Base-by-base conservation (phyloP, 2,797 vertebrate species). In the Lutjanus campechanus region DNA sequence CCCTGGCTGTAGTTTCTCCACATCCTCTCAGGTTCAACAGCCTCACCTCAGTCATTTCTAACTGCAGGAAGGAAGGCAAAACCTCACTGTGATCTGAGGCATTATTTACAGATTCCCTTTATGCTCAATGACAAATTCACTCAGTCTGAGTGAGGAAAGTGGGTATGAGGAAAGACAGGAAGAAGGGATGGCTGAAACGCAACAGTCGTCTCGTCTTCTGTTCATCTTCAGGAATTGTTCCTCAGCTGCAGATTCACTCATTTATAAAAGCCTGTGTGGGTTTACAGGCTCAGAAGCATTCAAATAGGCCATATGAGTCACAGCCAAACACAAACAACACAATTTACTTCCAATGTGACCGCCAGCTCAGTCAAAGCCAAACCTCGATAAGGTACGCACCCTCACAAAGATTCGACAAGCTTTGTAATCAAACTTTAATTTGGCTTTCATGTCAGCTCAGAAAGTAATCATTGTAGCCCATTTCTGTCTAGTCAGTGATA, bases 361-460 rank as follows among this genome's bases (percentile, higher is more conserved):
- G 12, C 29, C 47, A 16, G 11, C 62, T 76, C 61, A 67, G 55
- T 67, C 62, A 41, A 66, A 76, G 74, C 49, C 40, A 46, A 60
- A 79, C 51, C 73, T 61, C 3, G 11, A 75, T 74, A 60, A 81
- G 77, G 79, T 79, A 63, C 9, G 4, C 64, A 68, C 25, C n/a
- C 49, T 62, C 1, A 8, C 43, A 58, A 73, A 74, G 36, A 80
- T 56, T 60, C 20, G 11, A 80, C 76, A 69, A 62, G 73, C 83
- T 69, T 79, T 82, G 62, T 78, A 85, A 85, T 86, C 68, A 84
- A 73, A 80, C 77, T 90, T 82, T 83, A 74, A 88, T 90, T 87
- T 82, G 43, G 51, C 85, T 88, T 86, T 83, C 73, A 82, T 81
- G 61, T 81, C 67, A 49, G 73, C 63, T 87, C 56, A 63, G 51